Conservation (phyloP, 2,797 vertebrate genomes). For the Molossus alvarezi region DNA sequence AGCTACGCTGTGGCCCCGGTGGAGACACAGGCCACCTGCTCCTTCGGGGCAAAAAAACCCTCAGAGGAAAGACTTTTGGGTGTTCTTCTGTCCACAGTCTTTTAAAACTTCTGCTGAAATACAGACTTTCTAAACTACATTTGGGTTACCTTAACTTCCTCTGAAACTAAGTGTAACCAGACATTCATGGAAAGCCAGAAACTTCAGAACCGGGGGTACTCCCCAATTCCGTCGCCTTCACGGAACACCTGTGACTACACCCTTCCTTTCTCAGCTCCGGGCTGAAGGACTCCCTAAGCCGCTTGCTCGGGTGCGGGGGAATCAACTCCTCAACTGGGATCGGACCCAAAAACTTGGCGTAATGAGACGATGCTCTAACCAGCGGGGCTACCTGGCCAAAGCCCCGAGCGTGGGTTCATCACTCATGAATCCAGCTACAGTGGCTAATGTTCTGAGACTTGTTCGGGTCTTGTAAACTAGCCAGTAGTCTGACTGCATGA, state of each 20-base stretch:
- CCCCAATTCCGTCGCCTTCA: not conserved
- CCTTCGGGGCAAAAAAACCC: not conserved
- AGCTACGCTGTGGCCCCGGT: not conserved
- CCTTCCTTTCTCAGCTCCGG: not conserved
- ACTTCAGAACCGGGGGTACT: not conserved
- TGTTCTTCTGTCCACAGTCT: not conserved
- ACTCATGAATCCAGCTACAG: constrained; percentile 2
- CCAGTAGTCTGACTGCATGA: constrained; percentile 13
- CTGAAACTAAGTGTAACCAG: not conserved
- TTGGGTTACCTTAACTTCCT: not conserved
- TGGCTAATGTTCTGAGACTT: constrained; percentile 29
- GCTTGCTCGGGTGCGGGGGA: not conserved
- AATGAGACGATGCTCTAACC: too few relatives aligned
- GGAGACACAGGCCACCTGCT: not conserved
- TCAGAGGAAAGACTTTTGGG: not conserved
- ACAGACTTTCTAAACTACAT: not conserved
- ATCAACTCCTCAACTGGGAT: not conserved
- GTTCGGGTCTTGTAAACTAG: not conserved
- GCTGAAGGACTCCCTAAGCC: not conserved
- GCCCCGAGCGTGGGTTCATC: not conserved
- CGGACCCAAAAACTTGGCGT: too few relatives aligned
- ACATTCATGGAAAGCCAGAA: not conserved
- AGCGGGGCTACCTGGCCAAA: too few relatives aligned
- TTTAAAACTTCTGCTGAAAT: constrained; percentile 13
- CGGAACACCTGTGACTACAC: not conserved